Conservation (phyloP, 1,140 invertebrate genomes). For the Hycleus cichorii region DNA sequence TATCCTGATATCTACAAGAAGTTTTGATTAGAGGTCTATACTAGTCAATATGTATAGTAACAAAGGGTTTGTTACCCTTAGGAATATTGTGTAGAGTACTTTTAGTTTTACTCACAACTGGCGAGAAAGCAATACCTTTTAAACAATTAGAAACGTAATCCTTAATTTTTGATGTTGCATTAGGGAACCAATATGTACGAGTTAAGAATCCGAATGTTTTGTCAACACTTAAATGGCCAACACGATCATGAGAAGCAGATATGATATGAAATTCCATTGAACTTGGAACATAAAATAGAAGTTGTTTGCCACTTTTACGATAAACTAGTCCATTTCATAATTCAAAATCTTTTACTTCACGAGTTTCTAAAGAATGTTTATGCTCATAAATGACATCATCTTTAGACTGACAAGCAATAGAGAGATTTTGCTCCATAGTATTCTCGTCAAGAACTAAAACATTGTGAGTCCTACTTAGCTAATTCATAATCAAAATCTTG, state of each 20-base stretch:
- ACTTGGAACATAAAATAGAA: not conserved
- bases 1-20: not conserved
- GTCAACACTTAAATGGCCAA: no score
- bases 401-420: not conserved
- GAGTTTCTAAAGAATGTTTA: not conserved
- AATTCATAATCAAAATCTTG: constrained; percentile 31
- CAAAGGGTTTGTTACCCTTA: no score
- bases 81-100: no score
- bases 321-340: not conserved
- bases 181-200: no score
- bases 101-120: no score
- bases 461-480: constrained; percentile 18
- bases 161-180: no score
- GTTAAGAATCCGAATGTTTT: no score
- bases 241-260: no score
- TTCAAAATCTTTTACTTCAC: not conserved
- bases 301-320: not conserved
- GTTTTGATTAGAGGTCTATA: no score
- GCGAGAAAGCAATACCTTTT: no score
- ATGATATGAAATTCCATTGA: not conserved
- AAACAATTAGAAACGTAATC: no score
- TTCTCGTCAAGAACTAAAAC: constrained; percentile 2
- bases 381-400: not conserved
- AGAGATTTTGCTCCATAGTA: not conserved
- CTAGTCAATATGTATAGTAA: no score